A percentile compares a stretch with the other conserved stretches of the same genome.
phyloP scores from a whole-genome alignment of 2,797 vertebrate genomes.

The Xiphorhynchus erythropygius region DNA sequence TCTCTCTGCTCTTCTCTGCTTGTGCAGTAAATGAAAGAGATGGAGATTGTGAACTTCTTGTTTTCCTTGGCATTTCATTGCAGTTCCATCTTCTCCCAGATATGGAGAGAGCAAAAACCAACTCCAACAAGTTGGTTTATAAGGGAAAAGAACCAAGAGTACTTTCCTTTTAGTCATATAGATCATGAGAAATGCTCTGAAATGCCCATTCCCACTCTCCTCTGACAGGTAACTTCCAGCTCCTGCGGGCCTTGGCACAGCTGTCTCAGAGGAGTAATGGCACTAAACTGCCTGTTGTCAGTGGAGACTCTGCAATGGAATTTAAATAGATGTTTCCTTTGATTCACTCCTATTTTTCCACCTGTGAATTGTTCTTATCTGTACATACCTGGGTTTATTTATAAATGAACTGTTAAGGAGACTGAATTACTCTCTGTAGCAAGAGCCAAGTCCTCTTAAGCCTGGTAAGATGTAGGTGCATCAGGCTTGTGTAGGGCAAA shows the following conservation, averaged over 20 bases:
- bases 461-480: background rate
- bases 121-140: background rate
- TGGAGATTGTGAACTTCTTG: background rate
- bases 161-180: background rate
- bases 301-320: background rate
- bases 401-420: background rate
- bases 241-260: background rate
- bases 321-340: conserved; percentile 8
- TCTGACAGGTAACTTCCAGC: background rate
- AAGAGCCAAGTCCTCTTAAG: background rate
- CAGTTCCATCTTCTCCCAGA: background rate
- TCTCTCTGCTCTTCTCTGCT: background rate
- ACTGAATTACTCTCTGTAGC: background rate
- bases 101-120: background rate
- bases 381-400: background rate
- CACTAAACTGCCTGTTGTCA: conserved; percentile 15
- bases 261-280: background rate
- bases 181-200: background rate
- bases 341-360: background rate
- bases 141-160: background rate
- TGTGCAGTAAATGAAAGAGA: background rate
- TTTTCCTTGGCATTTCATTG: background rate
- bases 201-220: background rate
- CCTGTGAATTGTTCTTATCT: conserved; percentile 2
- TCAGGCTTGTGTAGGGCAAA: background rate